Evolutionary conservation across 2,797 vertebrate species (phyloP), one percentile per base, ranked within the genome.

Genomic region (Lepidocolaptes lacrymiger): DNA sequence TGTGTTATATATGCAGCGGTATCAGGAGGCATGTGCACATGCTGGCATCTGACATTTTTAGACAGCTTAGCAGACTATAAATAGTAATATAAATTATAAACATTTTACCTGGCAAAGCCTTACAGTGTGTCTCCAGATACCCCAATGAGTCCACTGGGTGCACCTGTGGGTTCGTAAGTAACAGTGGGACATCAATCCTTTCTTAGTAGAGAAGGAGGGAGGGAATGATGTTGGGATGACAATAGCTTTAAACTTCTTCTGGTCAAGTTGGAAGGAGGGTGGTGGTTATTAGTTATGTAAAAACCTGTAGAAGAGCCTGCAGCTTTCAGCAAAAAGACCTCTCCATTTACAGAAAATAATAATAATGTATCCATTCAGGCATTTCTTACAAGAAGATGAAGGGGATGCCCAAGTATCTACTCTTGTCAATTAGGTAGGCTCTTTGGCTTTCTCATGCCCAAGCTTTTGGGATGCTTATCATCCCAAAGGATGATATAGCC

Each of bases 41-140:
- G 78, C 78, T 94, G 91, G 26, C 51, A 93, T 44, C 43, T 93
- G 93, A 77, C 34, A 89, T 93, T 94, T 91, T 83, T 37, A 4
- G n/a, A 36, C 54, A 58, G 24, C 72, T 88, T 92, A 64, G 13
- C 32, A 54, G 56, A 68, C 63, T 76, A 67, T 36, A 78, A 59
- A 67, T 56, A 87, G 56, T 28, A 64, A 54, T 12, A 10, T 61
- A 73, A 79, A 87, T 56, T 20, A 12, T 41, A 85, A 88, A 51
- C 15, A 21, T 67, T 89, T 85, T 58, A 89, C 71, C 52, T 55
- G 49, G 27, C 36, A 85, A 28, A 80, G 52, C 20, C 37, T 30
- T 54, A 22, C 48, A 27, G 26, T n/a, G 7, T 73, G 20, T 55
- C 20, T 83, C 49, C 61, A 74, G 74, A 92, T 3, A 84, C 4